phyloP scores from a whole-genome alignment of 2,113 vertebrate species.

The Cnemophilus loriae region DNA sequence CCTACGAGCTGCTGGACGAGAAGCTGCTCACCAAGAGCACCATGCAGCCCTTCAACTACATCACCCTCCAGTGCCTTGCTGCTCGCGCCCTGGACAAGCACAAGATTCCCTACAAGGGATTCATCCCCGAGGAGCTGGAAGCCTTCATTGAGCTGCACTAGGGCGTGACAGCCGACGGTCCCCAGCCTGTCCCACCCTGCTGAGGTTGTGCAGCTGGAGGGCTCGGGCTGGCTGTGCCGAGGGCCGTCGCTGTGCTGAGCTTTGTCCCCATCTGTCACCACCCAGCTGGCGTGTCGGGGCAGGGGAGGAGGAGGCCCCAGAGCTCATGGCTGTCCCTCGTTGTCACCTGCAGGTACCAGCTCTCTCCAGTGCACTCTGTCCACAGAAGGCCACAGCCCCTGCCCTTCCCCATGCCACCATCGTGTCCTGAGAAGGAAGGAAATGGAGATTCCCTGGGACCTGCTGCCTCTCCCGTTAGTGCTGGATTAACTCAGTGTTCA shows the following conservation, averaged over 20 bases:
- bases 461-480: not conserved
- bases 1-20: slow-evolving; percentile 89
- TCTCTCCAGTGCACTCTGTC: not conserved
- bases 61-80: slow-evolving; percentile 95
- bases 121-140: slow-evolving; percentile 92
- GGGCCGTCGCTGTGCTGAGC: not conserved
- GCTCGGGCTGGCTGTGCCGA: not conserved
- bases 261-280: not conserved
- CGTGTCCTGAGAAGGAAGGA: not conserved
- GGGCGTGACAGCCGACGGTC: not conserved
- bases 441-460: not conserved
- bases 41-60: slow-evolving; percentile 86
- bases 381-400: not conserved
- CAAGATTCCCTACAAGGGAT: slow-evolving; percentile 91
- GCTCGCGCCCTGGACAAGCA: slow-evolving; percentile 88
- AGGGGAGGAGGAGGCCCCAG: not conserved
- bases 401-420: not conserved
- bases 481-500: not conserved
- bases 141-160: slow-evolving; percentile 94
- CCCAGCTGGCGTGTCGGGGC: not conserved
- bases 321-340: not conserved
- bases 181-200: not conserved
- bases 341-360: not conserved
- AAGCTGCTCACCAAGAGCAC: slow-evolving; percentile 82
- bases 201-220: not conserved